Evolutionary conservation across 2,113 vertebrate species (phyloP).

Genomic region (Caranx melampygus): DNA sequence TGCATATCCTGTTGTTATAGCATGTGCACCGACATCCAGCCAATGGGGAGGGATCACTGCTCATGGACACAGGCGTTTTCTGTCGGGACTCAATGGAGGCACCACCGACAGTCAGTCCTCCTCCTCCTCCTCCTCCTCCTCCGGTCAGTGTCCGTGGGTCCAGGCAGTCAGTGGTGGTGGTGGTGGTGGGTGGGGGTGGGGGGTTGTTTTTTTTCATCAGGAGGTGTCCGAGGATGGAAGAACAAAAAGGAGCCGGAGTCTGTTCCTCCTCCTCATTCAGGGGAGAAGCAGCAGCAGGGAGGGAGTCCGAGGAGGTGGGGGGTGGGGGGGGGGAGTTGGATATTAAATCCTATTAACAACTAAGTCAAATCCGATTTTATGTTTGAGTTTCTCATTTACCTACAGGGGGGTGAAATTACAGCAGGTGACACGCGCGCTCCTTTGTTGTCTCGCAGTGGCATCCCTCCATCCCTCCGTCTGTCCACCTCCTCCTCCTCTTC

Average conservation of each 20-base stretch:
- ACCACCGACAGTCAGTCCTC: constrained; percentile 21
- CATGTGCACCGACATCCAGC: constrained; percentile 74
- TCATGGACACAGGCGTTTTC: constrained; percentile 59
- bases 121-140: not conserved
- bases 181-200: too few species aligned
- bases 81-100: constrained; percentile 64
- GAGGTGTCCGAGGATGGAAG: constrained; percentile 1
- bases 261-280: not conserved
- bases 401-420: constrained; percentile 1
- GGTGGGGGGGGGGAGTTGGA: not conserved
- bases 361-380: constrained; percentile 41
- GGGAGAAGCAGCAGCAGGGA: not conserved
- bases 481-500: constrained; percentile 9
- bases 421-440: constrained; percentile 46
- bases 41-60: constrained; percentile 72
- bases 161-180: not conserved
- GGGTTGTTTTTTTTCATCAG: constrained; percentile 1
- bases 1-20: constrained; percentile 80
- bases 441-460: constrained; percentile 69
- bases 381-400: constrained; percentile 27
- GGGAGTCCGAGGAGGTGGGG: not conserved
- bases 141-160: not conserved
- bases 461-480: not conserved
- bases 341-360: constrained; percentile 36
- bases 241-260: not conserved